Evolutionary conservation across 92 coral and sea anemone genomes (phyloP).

Genomic region (Phenganax stokvisi): DNA sequence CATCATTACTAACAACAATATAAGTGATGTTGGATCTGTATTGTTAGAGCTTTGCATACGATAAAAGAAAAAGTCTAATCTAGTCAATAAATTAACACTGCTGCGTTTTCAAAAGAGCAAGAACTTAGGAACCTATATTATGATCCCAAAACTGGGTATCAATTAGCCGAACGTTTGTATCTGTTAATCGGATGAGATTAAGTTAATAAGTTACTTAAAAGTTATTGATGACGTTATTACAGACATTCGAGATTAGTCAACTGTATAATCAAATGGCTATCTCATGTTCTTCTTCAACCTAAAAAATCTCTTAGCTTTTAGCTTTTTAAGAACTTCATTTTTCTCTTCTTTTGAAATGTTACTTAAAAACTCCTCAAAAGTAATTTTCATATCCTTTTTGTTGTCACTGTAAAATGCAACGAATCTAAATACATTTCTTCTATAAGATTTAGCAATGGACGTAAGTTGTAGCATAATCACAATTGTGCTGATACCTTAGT

Average conservation of each 20-base stretch:
- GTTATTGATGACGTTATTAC: too few species aligned
- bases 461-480: conserved; percentile 30
- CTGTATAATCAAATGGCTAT: conserved; percentile 10
- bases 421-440: conserved; percentile 24
- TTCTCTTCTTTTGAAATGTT: not conserved
- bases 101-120: too few species aligned
- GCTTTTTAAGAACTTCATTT: not conserved
- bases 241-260: not conserved
- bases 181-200: too few species aligned
- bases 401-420: conserved; percentile 22
- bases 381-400: conserved; percentile 23
- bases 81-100: too few species aligned
- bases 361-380: conserved; percentile 19
- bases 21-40: too few species aligned
- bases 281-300: not conserved
- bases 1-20: too few species aligned
- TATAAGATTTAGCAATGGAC: conserved; percentile 19
- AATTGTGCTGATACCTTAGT: conserved; percentile 11
- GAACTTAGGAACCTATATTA: too few species aligned
- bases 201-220: too few species aligned
- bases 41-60: too few species aligned
- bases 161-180: too few species aligned
- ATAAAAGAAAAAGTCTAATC: too few species aligned
- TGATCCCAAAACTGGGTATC: too few species aligned
- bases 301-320: not conserved